Evolutionary conservation across 2,113 vertebrate species (phyloP).

Genomic region (Xenus cinereus): DNA sequence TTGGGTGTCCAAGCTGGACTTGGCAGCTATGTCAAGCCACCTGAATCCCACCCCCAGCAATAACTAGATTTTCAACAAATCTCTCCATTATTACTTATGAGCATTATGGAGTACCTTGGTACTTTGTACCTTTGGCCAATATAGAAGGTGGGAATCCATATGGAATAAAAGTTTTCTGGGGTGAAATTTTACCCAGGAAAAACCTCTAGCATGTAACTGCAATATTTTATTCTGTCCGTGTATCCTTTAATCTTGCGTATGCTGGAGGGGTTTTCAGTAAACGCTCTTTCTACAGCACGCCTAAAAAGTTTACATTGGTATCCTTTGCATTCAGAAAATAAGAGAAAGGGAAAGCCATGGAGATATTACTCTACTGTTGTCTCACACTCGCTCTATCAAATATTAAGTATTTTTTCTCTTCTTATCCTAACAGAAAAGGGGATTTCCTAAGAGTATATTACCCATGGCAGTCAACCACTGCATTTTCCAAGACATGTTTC

Average conservation of each 20-base stretch:
- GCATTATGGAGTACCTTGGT: rapidly evolving
- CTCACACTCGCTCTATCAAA: not conserved
- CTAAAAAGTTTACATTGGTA: not conserved
- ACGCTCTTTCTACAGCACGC: rapidly evolving
- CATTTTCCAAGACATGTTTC: not conserved
- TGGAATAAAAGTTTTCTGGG: not conserved
- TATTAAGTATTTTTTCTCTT: not conserved
- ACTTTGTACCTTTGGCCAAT: not conserved
- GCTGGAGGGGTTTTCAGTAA: not conserved
- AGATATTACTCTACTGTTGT: not conserved
- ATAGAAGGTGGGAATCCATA: not conserved
- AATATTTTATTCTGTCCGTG: not conserved
- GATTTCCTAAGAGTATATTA: not conserved
- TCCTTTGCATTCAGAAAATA: not conserved
- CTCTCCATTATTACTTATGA: not conserved
- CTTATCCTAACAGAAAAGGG: not conserved
- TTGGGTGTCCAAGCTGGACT: not conserved
- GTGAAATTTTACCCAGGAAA: not conserved
- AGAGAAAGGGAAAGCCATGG: not conserved
- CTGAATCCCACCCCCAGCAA: not conserved
- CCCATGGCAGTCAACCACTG: not conserved
- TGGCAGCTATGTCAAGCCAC: not conserved
- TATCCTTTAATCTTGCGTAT: not conserved
- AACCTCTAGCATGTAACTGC: not conserved
- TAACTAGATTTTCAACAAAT: not conserved